A percentile compares a stretch with the other conserved stretches of the same genome.
Conservation (phyloP, 2,797 vertebrate genomes). For the Diplodus puntazzo region DNA sequence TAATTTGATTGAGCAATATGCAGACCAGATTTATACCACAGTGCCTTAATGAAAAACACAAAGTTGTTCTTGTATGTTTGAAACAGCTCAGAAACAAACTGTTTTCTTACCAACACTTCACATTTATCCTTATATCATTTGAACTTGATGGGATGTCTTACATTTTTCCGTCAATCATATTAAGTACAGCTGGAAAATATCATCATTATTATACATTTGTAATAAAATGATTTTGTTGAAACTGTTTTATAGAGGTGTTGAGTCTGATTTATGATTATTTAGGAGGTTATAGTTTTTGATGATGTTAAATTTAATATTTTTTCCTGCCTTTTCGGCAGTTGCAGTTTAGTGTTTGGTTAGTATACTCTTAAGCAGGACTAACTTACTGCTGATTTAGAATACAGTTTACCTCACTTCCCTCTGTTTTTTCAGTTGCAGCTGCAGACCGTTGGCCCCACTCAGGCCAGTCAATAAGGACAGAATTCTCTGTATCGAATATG, state of each 20-base stretch:
- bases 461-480: constrained; percentile 39
- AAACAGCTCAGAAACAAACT: constrained; percentile 3
- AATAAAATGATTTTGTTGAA: background rate
- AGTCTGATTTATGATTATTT: background rate
- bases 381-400: background rate
- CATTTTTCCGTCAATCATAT: background rate
- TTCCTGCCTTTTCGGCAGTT: background rate
- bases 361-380: background rate
- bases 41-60: background rate
- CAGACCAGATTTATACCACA: background rate
- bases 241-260: background rate
- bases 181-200: background rate
- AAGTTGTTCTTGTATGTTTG: background rate
- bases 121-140: background rate
- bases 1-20: background rate
- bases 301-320: background rate
- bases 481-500: constrained; percentile 57
- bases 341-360: background rate
- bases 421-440: constrained; percentile 1
- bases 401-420: constrained; percentile 55
- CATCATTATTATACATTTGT: background rate
- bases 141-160: background rate
- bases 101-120: background rate
- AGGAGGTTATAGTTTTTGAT: background rate
- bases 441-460: constrained; percentile 19